Base-by-base conservation (phyloP, 2,888 invertebrate genomes). In the Aspidiotus rigidus region DNA sequence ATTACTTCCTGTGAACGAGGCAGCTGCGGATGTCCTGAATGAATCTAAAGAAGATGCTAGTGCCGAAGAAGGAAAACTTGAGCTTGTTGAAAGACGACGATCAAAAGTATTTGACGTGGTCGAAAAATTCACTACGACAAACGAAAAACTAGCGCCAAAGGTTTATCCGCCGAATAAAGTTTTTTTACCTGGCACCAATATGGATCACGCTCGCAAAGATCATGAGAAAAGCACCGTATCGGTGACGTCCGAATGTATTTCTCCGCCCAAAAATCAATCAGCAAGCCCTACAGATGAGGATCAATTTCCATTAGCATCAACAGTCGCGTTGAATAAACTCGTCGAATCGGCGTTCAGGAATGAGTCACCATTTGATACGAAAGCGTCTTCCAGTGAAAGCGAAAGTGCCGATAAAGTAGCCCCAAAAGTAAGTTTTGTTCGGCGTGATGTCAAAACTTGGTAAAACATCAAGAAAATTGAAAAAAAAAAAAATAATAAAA, bases 161-260 rank as follows among this genome's bases (percentile, higher is more conserved):
- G 81, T 83, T 62, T 28, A 59, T 7, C 89, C 89, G 76, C 87
- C 87, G 49, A 90, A 89, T 78, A 92, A 90, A 78, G 82, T 90
- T 64, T 85, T 89, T 73, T 87, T 91, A 76, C 88, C 90, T 42
- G 83, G 83, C 44, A 89, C 90, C 15, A 91, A 88, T 77, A 91
- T 93, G 1, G 90, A 89, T 66, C 91, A 88, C 76, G 91, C 89
- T 74, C 92, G 91, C 74, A 88, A 88, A 75, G 90, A 89, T 74
- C 93, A 90, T 76, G 91, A 93, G 78, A 82, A 89, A 67, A 86
- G 87, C 86, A 62, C 80, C 28, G 5, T 28, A 86, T 55, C 78
- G 75, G 53, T 17, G 9, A 42, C 15, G 28, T 3, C 49, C 17
- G 62, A 39, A 17, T 13, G 39, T 56, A 40, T 41, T 11, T 69